Evolutionary conservation across 2,797 vertebrate species (phyloP), one percentile per base, ranked within the genome.

Genomic region (Sebastes hopkinsi): DNA sequence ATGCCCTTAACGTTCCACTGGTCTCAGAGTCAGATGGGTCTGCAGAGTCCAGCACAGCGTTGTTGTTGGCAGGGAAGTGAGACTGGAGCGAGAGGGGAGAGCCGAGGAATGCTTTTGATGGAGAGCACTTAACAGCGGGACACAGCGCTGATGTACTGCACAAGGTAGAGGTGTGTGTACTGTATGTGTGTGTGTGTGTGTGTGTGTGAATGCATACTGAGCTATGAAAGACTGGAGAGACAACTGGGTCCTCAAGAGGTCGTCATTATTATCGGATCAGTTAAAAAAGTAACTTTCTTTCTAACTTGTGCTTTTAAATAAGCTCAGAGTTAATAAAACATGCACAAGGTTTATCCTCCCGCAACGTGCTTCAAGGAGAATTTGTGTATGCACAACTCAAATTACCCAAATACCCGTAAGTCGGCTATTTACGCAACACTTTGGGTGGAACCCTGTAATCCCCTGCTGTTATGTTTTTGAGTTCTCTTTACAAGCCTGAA

Each of bases 61-160:
- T 94, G 92, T 87, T 94, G 90, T 92, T 95, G 93, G 94, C 92
- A 88, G 77, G 61, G 65, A 79, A 84, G 81, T 65, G 77, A 90
- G 92, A 87, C 86, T 84, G 89, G 75, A 87, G 89, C 18, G 68
- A 75, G 85, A 84, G 85, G 87, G 83, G 87, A 86, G 83, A 86
- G 86, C 79, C 1, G 65, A 90, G 92, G 93, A 94, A 94, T 93
- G 94, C 91, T 87, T 93, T 92, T 93, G 90, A 92, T 89, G 88
- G 88, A 82, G 89, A 78, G 82, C 81, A 81, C 82, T 87, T 81
- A 90, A 90, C 92, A 92, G 91, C 81, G 20, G 92, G 92, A 92
- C 71, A 73, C 75, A 84, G 82, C 72, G 54, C 66, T 90, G 87
- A 91, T 91, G 83, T 81, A 91, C 89, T 84, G 83, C 36, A 5